A percentile compares a stretch with the other conserved stretches of the same genome.
phyloP scores from a whole-genome alignment of 2,888 invertebrate genomes.

The Acanthacorydalis orientalis region DNA sequence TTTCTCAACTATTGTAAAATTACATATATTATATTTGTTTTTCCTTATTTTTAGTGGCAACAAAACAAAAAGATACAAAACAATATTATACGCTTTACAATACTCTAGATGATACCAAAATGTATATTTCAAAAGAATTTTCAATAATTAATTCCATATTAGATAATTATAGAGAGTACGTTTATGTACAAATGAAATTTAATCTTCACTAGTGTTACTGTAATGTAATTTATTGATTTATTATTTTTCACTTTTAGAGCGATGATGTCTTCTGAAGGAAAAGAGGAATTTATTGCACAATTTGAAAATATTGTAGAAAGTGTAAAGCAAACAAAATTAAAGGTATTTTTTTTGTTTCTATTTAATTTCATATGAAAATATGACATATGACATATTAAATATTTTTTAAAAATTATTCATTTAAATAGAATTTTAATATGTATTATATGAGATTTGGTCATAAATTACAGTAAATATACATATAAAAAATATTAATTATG shows the following conservation, averaged over 20 bases:
- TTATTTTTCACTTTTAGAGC: constrained; percentile 37
- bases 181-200: constrained; percentile 13
- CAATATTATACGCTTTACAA: constrained; percentile 95
- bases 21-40: neutral
- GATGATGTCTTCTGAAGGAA: constrained; percentile 59
- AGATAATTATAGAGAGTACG: constrained; percentile 73
- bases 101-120: constrained; percentile 83
- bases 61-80: constrained; percentile 92
- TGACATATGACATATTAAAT: too few species aligned
- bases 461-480: too few species aligned
- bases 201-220: constrained; percentile 2
- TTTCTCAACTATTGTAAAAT: neutral
- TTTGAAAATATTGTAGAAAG: constrained; percentile 80
- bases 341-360: constrained; percentile 30
- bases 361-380: neutral
- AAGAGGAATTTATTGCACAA: constrained; percentile 81
- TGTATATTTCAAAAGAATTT: constrained; percentile 83
- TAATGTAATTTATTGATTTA: constrained; percentile 6
- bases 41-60: constrained; percentile 58
- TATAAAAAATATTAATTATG: too few species aligned
- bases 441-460: too few species aligned
- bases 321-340: constrained; percentile 69
- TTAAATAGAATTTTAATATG: too few species aligned
- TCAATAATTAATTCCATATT: constrained; percentile 75
- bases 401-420: too few species aligned